Conservation (phyloP, 2,113 vertebrate species). For the Cottus gobio region DNA sequence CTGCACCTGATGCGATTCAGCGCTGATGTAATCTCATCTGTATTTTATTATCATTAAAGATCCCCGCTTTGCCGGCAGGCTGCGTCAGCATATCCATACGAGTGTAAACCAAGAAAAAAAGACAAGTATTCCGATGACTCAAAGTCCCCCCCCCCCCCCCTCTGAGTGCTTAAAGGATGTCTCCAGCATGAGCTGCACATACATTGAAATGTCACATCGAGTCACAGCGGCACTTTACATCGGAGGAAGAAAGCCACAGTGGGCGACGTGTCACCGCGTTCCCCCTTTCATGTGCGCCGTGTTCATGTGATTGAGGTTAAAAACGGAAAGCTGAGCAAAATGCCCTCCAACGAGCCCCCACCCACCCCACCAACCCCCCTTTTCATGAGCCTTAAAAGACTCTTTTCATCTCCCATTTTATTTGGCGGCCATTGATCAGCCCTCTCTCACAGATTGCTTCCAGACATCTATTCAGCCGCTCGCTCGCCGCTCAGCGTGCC, state of each 20-base stretch:
- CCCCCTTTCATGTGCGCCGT: slow-evolving; percentile 50
- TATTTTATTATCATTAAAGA: slow-evolving; percentile 19
- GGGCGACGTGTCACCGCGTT: slow-evolving; percentile 35
- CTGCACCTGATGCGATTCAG: slow-evolving; percentile 41
- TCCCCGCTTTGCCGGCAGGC: not conserved
- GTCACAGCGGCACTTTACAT: slow-evolving; percentile 42
- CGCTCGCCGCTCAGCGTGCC: slow-evolving; percentile 66
- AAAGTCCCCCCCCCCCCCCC: too few relatives aligned
- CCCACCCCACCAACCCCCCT: not conserved
- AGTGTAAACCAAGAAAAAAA: not conserved
- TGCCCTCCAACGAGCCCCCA: slow-evolving; percentile 53
- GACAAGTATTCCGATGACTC: not conserved
- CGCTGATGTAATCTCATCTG: slow-evolving; percentile 48
- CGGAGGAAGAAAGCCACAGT: slow-evolving; percentile 48
- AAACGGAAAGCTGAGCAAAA: slow-evolving; percentile 68
- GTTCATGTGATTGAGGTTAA: slow-evolving; percentile 66
- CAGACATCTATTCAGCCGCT: slow-evolving; percentile 71
- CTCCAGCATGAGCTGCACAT: not conserved
- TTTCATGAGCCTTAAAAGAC: slow-evolving; percentile 76
- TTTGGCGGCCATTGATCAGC: slow-evolving; percentile 72
- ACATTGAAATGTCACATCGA: not conserved
- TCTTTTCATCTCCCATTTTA: slow-evolving; percentile 75
- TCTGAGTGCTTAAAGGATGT: not conserved
- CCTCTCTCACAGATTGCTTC: slow-evolving; percentile 70
- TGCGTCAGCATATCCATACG: slow-evolving; percentile 20